phyloP scores from a whole-genome alignment of 2,113 vertebrate species.

The Miniopterus natalensis region DNA sequence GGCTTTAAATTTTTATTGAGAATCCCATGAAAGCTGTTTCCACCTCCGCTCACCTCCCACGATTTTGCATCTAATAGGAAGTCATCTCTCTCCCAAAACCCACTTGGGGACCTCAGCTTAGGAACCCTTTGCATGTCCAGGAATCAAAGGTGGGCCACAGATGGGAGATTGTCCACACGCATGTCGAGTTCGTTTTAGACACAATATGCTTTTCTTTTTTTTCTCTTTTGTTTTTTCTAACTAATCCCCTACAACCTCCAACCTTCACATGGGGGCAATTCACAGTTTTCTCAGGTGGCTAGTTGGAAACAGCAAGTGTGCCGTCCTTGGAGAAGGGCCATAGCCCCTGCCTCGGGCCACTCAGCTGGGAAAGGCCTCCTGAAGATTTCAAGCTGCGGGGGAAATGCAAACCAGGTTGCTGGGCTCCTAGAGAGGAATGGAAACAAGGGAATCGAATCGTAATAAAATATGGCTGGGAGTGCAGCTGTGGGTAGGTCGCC shows the following conservation, averaged over 20 bases:
- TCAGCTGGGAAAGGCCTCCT: not conserved
- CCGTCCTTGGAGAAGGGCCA: not conserved
- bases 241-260: not conserved
- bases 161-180: not conserved
- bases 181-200: not conserved
- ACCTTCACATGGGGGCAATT: not conserved
- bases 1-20: constrained; percentile 44
- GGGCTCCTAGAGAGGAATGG: not conserved
- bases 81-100: not conserved
- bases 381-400: not conserved
- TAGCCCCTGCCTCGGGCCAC: not conserved
- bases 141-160: not conserved
- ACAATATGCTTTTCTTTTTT: not conserved
- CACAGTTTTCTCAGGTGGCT: constrained; percentile 13
- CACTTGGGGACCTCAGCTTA: not conserved
- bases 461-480: not conserved
- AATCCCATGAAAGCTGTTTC: constrained; percentile 42
- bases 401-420: not conserved
- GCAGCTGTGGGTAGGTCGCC: not conserved
- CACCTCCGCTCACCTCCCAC: rapidly evolving
- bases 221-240: not conserved
- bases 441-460: not conserved
- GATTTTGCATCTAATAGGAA: constrained; percentile 52
- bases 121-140: not conserved
- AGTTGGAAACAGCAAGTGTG: not conserved